A percentile compares a stretch with the other conserved stretches of the same genome.
Evolutionary conservation across 2,888 invertebrate genomes (phyloP).

Genomic region (Micropterix aruncella): DNA sequence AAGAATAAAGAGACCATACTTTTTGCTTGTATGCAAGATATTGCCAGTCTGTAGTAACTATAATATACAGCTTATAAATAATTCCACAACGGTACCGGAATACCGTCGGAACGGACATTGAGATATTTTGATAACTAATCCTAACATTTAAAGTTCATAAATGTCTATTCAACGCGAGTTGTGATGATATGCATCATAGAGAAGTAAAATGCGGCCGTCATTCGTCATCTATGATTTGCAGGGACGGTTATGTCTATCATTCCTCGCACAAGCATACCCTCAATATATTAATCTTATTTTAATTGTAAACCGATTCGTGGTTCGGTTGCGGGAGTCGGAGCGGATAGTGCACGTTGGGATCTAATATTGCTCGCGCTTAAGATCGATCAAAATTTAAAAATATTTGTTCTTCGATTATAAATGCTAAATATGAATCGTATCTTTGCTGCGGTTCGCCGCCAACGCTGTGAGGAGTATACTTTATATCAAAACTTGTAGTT

Average conservation of each 20-base stretch:
- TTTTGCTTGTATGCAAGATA: slow-evolving; percentile 39
- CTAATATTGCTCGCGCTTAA: neutral
- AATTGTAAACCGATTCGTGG: neutral
- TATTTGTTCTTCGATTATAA: neutral
- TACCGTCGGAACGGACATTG: neutral
- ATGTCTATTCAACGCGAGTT: neutral
- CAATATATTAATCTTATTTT: neutral
- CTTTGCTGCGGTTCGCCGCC: no score
- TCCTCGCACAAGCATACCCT: neutral
- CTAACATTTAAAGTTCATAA: neutral
- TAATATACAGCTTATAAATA: slow-evolving; percentile 27
- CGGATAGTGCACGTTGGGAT: neutral
- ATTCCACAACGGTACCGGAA: slow-evolving; percentile 30
- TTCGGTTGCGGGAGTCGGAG: no score
- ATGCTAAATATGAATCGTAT: neutral
- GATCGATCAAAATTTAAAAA: neutral
- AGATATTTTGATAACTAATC: neutral
- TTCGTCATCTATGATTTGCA: neutral
- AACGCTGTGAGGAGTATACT: no score
- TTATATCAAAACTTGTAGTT: no score
- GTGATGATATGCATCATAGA: neutral
- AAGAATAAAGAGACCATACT: slow-evolving; percentile 38
- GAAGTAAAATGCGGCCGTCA: neutral
- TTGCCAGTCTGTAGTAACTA: slow-evolving; percentile 32
- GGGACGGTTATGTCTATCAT: neutral